These are phyloP conservation scores for Agrotis exclamationis DNA, from an alignment of 2,888 invertebrate species.

Conservation along the genomic window DNA sequence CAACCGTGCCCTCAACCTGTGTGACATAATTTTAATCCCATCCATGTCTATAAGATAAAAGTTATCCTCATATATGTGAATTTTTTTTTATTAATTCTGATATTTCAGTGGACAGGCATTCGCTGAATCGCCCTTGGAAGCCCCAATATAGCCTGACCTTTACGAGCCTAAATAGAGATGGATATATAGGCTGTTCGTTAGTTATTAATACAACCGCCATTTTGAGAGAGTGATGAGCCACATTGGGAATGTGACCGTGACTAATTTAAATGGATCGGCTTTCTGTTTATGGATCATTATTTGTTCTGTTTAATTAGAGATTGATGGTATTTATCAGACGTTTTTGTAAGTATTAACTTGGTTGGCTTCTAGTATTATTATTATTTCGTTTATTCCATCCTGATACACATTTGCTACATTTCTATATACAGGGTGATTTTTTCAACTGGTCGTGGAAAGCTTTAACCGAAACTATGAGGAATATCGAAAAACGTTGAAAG, in stretches of 20 bases:
- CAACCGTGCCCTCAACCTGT: no score
- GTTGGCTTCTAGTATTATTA: no score
- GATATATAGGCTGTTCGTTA: slow-evolving; percentile 15
- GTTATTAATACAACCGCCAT: slow-evolving; percentile 42
- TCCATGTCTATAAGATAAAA: background rate
- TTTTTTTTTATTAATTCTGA: slow-evolving; percentile 13
- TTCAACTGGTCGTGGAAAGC: no score
- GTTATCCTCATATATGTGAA: background rate
- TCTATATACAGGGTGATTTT: no score
- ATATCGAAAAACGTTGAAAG: no score
- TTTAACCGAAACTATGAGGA: no score
- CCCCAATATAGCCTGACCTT: slow-evolving; percentile 49
- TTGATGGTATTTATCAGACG: background rate
- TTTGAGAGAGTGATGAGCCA: slow-evolving; percentile 31
- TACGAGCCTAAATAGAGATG: slow-evolving; percentile 36
- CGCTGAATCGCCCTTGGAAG: slow-evolving; percentile 12
- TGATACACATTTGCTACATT: no score
- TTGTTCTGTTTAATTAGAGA: background rate
- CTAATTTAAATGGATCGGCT: slow-evolving; percentile 25
- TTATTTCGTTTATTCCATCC: no score
- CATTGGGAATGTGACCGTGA: slow-evolving; percentile 10
- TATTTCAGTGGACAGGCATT: slow-evolving; percentile 25
- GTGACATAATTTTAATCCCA: background rate
- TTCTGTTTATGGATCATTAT: background rate
- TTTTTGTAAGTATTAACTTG: no score